Evolutionary conservation across 2,797 vertebrate species (phyloP).

Genomic region (Brachyalestes nurse): DNA sequence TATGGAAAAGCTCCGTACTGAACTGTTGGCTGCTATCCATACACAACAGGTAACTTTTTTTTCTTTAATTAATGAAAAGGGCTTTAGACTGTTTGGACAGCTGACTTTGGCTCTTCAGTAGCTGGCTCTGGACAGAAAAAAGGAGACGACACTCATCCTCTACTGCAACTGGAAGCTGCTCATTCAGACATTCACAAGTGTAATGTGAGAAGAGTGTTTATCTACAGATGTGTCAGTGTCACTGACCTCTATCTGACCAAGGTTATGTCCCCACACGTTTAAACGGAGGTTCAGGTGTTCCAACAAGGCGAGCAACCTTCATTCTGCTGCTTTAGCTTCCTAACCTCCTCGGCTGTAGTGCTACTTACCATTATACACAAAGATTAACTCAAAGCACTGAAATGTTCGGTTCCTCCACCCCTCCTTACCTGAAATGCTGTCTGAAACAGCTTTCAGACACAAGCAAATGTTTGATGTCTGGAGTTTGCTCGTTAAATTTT

Average conservation of each 20-base stretch:
- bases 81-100: not conserved
- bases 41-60: too few relatives aligned
- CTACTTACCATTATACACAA: not conserved
- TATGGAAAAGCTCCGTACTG: too few relatives aligned
- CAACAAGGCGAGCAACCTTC: not conserved
- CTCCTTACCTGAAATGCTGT: too few relatives aligned
- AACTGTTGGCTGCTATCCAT: too few relatives aligned
- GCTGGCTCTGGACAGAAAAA: not conserved
- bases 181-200: not conserved
- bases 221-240: conserved; percentile 7
- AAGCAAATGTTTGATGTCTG: too few relatives aligned
- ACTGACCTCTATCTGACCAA: conserved; percentile 11
- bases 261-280: not conserved
- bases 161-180: not conserved
- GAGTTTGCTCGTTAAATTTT: too few relatives aligned
- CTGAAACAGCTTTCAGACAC: too few relatives aligned
- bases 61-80: too few relatives aligned
- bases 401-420: too few relatives aligned
- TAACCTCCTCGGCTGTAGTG: not conserved
- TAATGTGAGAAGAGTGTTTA: conserved; percentile 19
- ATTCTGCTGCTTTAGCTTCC: not conserved
- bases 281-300: not conserved
- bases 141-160: not conserved
- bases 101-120: not conserved
- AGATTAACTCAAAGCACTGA: not conserved